Base-by-base conservation (phyloP, 1,140 invertebrate species). In the Lepidurus couesii region DNA sequence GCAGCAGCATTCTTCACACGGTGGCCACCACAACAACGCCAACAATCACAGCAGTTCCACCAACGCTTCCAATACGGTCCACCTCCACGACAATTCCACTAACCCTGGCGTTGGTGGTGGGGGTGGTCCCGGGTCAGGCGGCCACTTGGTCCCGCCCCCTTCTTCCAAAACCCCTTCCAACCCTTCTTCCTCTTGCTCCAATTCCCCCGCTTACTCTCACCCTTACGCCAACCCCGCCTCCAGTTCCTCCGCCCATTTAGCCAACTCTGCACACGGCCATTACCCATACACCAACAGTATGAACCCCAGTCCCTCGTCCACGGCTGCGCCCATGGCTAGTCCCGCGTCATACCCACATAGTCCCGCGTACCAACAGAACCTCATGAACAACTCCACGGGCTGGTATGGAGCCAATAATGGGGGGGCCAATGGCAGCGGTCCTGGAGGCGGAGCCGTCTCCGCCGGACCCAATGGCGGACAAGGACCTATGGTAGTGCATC, bases 171-270 rank as follows among this genome's bases (percentile, higher is more conserved):
- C 73, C 21, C 78, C 78, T 44, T 79, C 78, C 44, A 79, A 79
- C 9, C 78, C 78, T 21, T 79, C 78, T 75, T 79, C 78, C 42
- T 79, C 78, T 11, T 79, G 78, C 73, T 79, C 78, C 9, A 79
- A 79, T 44, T 79, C 78, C 7, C 78, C 78, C 42, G 78, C 78
- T 26, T 79, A 79, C 73, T 79, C 78, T 16, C 78, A 79, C 78
- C 24, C 78, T 26, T 79, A 79, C 73, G 75, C 73, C 78, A 77
- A 77, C 65, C 73, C 73, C 21, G 76, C 44, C 9, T 65, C 76
- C 24, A 65, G 76, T 26, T 45, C 76, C 21, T 26, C 76, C 42
- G 65, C 45, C 44, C 45, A 77, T 24, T 53, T 77, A 65, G 43
- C 73, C 42, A 74, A n/a, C 43, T 74, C 73, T 2, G 73, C 78